Percentiles rank a stretch among this genome's conserved stretches.
Evolutionary conservation across 2,888 invertebrate species (phyloP).

Genomic region (Dasypolia templi): DNA sequence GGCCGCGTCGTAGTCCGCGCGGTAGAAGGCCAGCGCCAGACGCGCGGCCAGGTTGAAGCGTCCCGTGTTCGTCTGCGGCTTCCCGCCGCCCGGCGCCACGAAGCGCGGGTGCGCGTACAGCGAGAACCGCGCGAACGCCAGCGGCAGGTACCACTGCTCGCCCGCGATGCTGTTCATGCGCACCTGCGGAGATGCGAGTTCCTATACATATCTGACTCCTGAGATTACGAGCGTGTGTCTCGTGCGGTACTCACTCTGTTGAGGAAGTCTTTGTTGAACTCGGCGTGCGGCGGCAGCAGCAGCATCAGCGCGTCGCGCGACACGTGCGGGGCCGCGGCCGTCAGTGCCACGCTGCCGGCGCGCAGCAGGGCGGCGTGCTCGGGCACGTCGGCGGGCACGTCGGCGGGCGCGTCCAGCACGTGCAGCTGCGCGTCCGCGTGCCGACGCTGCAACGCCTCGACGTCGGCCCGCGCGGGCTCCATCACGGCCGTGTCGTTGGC

Average conservation of each 20-base stretch:
- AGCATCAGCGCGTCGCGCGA: conserved; percentile 92
- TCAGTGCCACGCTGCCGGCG: conserved; percentile 90
- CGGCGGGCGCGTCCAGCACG: conserved; percentile 28
- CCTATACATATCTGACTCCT: neutral
- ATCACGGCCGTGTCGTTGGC: conserved; percentile 39
- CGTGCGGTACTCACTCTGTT: conserved; percentile 91
- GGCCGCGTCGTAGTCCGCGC: conserved; percentile 93
- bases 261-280: conserved; percentile 95
- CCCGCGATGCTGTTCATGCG: conserved; percentile 98
- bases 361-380: conserved; percentile 89
- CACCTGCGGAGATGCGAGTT: conserved; percentile 88
- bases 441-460: conserved; percentile 32
- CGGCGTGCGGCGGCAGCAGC: conserved; percentile 92
- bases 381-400: conserved; percentile 5
- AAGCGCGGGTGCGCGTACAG: conserved; percentile 93
- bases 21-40: conserved; percentile 95
- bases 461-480: conserved; percentile 40
- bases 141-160: conserved; percentile 97
- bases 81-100: conserved; percentile 90
- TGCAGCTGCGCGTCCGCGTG: conserved; percentile 42
- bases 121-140: conserved; percentile 96
- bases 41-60: conserved; percentile 86
- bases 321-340: conserved; percentile 75
- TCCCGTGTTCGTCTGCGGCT: conserved; percentile 91
- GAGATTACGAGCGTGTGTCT: too few species aligned